Conservation (phyloP, 2,888 invertebrate species). For the Lithophane ornitopus region DNA sequence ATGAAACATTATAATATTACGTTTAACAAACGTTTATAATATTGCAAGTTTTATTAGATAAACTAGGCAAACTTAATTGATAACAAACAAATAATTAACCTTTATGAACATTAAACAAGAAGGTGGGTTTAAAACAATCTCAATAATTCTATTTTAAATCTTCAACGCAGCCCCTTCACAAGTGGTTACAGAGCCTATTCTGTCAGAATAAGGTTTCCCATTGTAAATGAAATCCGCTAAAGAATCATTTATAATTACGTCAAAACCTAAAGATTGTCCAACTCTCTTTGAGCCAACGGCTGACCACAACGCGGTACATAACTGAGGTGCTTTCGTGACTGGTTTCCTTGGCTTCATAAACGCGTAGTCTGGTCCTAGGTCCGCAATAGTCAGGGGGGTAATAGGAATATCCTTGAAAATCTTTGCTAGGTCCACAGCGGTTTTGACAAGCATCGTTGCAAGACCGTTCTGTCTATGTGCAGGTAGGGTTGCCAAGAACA, state of each 20-base stretch:
- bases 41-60: background rate
- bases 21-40: too few relatives aligned
- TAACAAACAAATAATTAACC: background rate
- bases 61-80: background rate
- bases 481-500: slow-evolving; percentile 91
- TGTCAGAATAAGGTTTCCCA: slow-evolving; percentile 45
- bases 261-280: slow-evolving; percentile 41
- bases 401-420: slow-evolving; percentile 82
- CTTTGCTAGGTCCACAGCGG: slow-evolving; percentile 89
- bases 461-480: slow-evolving; percentile 89
- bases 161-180: slow-evolving; percentile 45
- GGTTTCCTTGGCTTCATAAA: slow-evolving; percentile 40
- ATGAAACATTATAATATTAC: too few relatives aligned
- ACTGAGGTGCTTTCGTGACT: slow-evolving; percentile 31
- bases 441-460: slow-evolving; percentile 87
- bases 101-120: background rate
- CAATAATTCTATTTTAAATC: background rate
- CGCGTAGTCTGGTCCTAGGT: slow-evolving; percentile 83
- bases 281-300: slow-evolving; percentile 46
- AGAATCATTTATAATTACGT: slow-evolving; percentile 12
- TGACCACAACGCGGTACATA: slow-evolving; percentile 41
- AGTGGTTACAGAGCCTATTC: slow-evolving; percentile 37
- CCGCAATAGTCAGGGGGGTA: slow-evolving; percentile 75
- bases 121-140: background rate
- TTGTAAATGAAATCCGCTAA: slow-evolving; percentile 30